Evolutionary conservation across 2,888 invertebrate species (phyloP).

Genomic region (Crossocerus cetratus): DNA sequence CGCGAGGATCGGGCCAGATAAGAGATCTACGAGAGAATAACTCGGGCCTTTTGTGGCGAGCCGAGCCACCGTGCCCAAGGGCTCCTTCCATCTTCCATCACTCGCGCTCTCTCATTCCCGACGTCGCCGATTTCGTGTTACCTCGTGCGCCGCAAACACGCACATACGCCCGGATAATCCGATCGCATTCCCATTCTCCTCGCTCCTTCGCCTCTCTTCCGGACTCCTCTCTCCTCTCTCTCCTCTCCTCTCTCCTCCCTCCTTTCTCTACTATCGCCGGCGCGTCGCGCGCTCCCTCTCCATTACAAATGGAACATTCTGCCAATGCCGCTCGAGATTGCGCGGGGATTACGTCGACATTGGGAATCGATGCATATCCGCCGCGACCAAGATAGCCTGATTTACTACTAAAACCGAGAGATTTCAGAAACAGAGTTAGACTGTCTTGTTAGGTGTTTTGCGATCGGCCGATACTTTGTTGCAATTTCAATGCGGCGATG

Average conservation of each 20-base stretch:
- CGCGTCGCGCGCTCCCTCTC: slow-evolving; percentile 9
- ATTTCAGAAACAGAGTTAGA: no score
- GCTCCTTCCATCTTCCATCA: no score
- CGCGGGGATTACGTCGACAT: no score
- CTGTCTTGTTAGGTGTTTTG: no score
- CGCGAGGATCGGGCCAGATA: slow-evolving; percentile 59
- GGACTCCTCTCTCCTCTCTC: slow-evolving; percentile 16
- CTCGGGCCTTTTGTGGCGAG: slow-evolving; percentile 48
- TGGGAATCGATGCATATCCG: no score
- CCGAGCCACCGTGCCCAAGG: slow-evolving; percentile 36
- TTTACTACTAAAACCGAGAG: no score
- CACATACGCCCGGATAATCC: slow-evolving; percentile 52
- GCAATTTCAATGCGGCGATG: no score
- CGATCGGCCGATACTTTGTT: no score
- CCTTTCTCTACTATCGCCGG: neutral
- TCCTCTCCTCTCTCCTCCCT: neutral
- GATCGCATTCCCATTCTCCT: slow-evolving; percentile 50
- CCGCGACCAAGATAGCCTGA: no score
- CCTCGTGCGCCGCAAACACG: slow-evolving; percentile 36
- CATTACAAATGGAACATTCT: no score
- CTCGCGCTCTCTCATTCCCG: no score
- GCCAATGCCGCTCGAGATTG: no score
- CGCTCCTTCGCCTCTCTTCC: slow-evolving; percentile 8
- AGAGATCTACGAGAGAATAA: slow-evolving; percentile 59
- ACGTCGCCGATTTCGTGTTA: slow-evolving; percentile 51